Evolutionary conservation across 2,797 vertebrate species (phyloP).

Genomic region (Spea hammondii): DNA sequence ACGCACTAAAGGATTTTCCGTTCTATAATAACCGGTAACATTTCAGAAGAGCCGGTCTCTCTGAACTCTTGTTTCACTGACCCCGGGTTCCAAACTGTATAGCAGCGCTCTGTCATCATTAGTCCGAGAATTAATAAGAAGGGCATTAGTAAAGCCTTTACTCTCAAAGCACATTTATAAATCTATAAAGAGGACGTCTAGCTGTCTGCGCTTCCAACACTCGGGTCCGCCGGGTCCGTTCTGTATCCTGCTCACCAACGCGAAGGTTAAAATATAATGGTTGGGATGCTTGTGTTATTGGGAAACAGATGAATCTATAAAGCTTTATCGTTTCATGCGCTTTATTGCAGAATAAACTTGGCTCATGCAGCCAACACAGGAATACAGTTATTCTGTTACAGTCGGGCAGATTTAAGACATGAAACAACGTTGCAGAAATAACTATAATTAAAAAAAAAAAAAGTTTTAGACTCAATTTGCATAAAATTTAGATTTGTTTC

Average conservation of each 20-base stretch:
- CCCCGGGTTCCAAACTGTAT: background rate
- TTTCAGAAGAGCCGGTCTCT: background rate
- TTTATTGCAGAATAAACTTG: constrained; percentile 7
- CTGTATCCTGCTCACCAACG: constrained; percentile 8
- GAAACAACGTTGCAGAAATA: background rate
- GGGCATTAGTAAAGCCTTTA: constrained; percentile 50
- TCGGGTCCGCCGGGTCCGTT: constrained; percentile 44
- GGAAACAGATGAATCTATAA: constrained; percentile 24
- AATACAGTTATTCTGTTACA: background rate
- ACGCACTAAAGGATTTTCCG: background rate
- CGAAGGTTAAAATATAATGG: constrained; percentile 12
- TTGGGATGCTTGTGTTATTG: background rate
- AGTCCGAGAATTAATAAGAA: constrained; percentile 39
- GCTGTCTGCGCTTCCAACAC: constrained; percentile 45
- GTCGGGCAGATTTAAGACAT: constrained; percentile 1
- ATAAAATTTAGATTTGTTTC: too few relatives aligned
- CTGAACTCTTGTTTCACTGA: background rate
- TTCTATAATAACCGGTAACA: constrained; percentile 10
- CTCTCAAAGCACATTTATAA: constrained; percentile 57
- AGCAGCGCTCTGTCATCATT: constrained; percentile 41
- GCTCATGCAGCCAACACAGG: background rate
- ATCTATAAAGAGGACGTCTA: constrained; percentile 57
- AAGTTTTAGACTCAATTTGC: too few relatives aligned
- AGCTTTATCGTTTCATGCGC: constrained; percentile 17
- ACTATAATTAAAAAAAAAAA: background rate